Conservation (phyloP, 2,888 invertebrate species). For the Spicauda simplicius region DNA sequence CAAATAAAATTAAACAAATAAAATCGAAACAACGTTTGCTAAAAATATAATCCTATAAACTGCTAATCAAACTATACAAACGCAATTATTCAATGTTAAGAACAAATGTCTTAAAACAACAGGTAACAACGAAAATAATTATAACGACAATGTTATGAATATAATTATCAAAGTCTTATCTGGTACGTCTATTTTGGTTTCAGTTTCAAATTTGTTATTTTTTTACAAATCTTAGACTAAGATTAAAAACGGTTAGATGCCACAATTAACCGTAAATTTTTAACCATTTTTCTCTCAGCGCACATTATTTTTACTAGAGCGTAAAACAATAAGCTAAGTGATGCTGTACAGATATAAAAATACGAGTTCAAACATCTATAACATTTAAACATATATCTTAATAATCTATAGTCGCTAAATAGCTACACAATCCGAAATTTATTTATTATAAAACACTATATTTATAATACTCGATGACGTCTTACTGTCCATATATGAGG, state of each 20-base stretch:
- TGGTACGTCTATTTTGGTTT: conserved; percentile 7
- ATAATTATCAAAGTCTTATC: conserved; percentile 6
- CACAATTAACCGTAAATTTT: not conserved
- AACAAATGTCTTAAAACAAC: not conserved
- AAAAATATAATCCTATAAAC: not conserved
- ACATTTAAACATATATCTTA: too few species aligned
- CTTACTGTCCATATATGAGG: not conserved
- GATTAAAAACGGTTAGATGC: not conserved
- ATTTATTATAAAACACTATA: too few species aligned
- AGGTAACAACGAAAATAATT: conserved; percentile 5
- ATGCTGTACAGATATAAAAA: too few species aligned
- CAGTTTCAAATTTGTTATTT: not conserved
- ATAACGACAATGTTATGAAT: not conserved
- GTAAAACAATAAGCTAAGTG: too few species aligned
- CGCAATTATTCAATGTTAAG: not conserved
- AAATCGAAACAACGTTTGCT: not conserved
- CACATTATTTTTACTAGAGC: not conserved
- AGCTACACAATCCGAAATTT: too few species aligned
- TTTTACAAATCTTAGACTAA: conserved; percentile 6
- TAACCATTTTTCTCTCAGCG: not conserved
- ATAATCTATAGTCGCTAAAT: too few species aligned
- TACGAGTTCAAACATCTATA: too few species aligned
- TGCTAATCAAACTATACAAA: not conserved
- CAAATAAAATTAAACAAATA: conserved; percentile 4
- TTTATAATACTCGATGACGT: conserved; percentile 7